Evolutionary conservation across 2,888 invertebrate genomes (phyloP), one percentile per base, ranked within the genome.

Genomic region (Macroteleia sp.): DNA sequence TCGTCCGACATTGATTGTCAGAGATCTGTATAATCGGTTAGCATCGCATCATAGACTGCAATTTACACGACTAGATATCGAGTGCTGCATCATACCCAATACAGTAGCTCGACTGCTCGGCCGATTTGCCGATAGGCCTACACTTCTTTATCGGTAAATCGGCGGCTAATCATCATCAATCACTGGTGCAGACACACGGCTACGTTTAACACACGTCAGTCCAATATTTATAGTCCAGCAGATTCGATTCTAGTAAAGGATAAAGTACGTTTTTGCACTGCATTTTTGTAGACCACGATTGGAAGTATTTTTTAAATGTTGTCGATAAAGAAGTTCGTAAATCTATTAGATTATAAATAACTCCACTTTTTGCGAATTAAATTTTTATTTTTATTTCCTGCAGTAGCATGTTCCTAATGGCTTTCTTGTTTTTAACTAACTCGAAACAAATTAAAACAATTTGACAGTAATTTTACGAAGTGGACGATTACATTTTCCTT

Each of bases 131-230:
- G 82, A 80, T 83, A 83, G 79, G 82, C 83, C 75, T 87, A 85
- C 88, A 85, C 87, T 87, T 86, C 85, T 88, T 90, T 90, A 90
- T 89, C 90, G 87, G 86, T 85, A 87, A 90, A 90, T 90, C 89
- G 85, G 79, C 81, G 85, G 86, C 89, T 90, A 90, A 90, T 90
- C 88, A 90, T 90, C 90, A 90, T 90, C 90, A 89, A 90, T 90
- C 90, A 89, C 88, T 84, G 87, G 87, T 84, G 83, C 82, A 77
- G 85, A 61, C 57, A 52, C 61, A 32, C 39, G 62, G 67, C 82
- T 85, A 88, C 83, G 82, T 77, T 80, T 64, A 77, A 79, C 81
- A 77, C 77, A 75, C 76, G 73, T 75, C 71, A 76, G 70, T 54
- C 69, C 59, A 66, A 62, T 81, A 73, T 73, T 76, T 77, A 79